phyloP scores from a whole-genome alignment of 2,888 invertebrate genomes.

The Trachelus troglodyta region DNA sequence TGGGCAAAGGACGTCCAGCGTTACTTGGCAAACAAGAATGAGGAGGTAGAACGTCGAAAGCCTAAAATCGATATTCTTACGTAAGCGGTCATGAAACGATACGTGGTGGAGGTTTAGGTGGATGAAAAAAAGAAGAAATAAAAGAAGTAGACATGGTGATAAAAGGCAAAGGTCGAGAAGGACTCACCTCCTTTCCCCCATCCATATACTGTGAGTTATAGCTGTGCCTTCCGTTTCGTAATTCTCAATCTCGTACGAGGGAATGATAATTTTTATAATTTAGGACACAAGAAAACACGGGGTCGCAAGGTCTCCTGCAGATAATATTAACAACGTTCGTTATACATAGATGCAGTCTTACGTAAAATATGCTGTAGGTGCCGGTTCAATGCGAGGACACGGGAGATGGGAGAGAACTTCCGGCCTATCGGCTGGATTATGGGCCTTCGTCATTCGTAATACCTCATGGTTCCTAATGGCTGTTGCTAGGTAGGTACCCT shows the following conservation, averaged over 20 bases:
- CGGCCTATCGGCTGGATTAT: constrained; percentile 20
- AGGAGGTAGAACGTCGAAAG: background rate
- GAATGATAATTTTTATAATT: constrained; percentile 47
- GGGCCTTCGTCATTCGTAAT: background rate
- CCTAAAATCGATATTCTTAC: background rate
- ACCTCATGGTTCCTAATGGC: background rate
- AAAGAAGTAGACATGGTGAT: background rate
- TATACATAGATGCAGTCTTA: constrained; percentile 42
- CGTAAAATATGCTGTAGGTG: constrained; percentile 28
- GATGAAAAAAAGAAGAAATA: background rate
- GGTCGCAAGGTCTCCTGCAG: constrained; percentile 46
- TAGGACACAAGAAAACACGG: constrained; percentile 48
- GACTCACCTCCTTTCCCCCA: background rate
- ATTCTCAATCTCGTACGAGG: constrained; percentile 10
- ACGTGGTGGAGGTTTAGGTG: background rate
- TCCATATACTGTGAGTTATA: background rate
- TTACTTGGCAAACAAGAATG: background rate
- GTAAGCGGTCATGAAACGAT: background rate
- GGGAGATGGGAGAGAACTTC: constrained; percentile 23
- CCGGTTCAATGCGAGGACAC: background rate
- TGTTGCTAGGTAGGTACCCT: background rate
- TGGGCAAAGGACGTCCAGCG: background rate
- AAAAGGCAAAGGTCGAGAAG: background rate
- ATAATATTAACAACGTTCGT: constrained; percentile 51
- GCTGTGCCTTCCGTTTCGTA: constrained; percentile 31